Conservation (phyloP, 2,888 invertebrate genomes). For the Hirtodrosophila alboralis region DNA sequence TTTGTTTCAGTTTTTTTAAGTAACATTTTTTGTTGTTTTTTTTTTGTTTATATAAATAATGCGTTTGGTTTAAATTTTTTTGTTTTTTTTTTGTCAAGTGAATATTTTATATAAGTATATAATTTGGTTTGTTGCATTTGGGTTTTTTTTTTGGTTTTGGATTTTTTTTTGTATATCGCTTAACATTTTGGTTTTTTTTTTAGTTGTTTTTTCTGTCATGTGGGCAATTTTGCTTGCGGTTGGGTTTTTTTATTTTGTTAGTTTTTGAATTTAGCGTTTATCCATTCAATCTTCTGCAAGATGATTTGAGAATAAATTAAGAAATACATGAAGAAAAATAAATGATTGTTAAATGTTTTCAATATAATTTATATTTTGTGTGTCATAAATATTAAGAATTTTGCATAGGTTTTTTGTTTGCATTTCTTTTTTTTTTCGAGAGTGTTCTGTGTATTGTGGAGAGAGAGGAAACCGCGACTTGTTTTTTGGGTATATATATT, state of each 20-base stretch:
- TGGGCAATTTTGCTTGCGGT: constrained; percentile 68
- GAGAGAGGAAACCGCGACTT: constrained; percentile 40
- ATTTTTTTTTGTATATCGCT: constrained; percentile 36
- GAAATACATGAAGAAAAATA: constrained; percentile 76
- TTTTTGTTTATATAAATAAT: constrained; percentile 75
- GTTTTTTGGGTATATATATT: constrained; percentile 13
- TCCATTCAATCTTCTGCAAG: constrained; percentile 85
- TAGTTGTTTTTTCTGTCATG: constrained; percentile 49
- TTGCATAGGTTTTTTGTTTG: constrained; percentile 25
- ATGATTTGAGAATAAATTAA: constrained; percentile 83
- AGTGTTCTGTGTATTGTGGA: constrained; percentile 26
- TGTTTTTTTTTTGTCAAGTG: constrained; percentile 70
- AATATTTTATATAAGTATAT: constrained; percentile 66
- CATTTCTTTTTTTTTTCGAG: constrained; percentile 9
- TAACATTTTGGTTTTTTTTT: constrained; percentile 57
- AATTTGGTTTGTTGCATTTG: constrained; percentile 55
- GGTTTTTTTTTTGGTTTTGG: constrained; percentile 20
- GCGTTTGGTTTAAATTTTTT: constrained; percentile 60
- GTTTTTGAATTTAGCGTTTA: constrained; percentile 76
- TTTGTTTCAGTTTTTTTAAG: constrained; percentile 75
- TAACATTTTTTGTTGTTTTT: constrained; percentile 64
- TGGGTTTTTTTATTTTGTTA: constrained; percentile 60
- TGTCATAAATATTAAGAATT: constrained; percentile 43
- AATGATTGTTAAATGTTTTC: constrained; percentile 69
- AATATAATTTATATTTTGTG: constrained; percentile 54